Evolutionary conservation across 2,113 vertebrate genomes (phyloP), one percentile per base, ranked within the genome.

Genomic region (Sus scrofa): DNA sequence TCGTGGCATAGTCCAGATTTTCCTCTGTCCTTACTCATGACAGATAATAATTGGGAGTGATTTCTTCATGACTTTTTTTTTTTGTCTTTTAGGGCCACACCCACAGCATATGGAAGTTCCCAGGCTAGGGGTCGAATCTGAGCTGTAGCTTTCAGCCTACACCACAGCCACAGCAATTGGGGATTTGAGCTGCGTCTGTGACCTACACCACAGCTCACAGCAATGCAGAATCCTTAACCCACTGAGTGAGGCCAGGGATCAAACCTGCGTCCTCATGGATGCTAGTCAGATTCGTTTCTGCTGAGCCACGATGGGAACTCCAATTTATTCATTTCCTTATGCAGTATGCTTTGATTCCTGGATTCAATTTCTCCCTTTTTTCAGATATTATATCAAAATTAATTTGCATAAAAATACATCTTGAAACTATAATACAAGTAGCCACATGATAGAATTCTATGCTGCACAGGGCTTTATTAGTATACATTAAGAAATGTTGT

Each of bases 321-420:
- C 8, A 8, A 44, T 44, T 44, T 44, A 26, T 15, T 83, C 22
- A 87, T 84, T 84, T 74, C 71, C n/a, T 85, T 74, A 18, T 74
- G 15, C 8, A 56, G 14, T 63, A n/a, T 65, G 27, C n/a, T 82
- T 87, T 27, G 63, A 54, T 83, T 74, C 91, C 30, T 68, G 32
- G n/a, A 39, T 44, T 4, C 9, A 44, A 0, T 78, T 86, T 83
- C 32, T 56, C 26, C 44, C 87, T 68, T 95, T 70, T 54, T 78
- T 30, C 30, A 86, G 63, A 62, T 74, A 37, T 56, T 96, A 85
- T 39, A 93, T 96, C 18, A 84, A 58, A 92, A 65, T 3, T 12
- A 39, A 81, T 87, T 86, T 89, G 74, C 50, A 79, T 86, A 15
- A 79, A 87, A n/a, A 77, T 13, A 52, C 26, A 63, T 75, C 27